Evolutionary conservation across 2,888 invertebrate species (phyloP), one percentile per base, ranked within the genome.

Genomic region (Tetragonisca angustula): DNA sequence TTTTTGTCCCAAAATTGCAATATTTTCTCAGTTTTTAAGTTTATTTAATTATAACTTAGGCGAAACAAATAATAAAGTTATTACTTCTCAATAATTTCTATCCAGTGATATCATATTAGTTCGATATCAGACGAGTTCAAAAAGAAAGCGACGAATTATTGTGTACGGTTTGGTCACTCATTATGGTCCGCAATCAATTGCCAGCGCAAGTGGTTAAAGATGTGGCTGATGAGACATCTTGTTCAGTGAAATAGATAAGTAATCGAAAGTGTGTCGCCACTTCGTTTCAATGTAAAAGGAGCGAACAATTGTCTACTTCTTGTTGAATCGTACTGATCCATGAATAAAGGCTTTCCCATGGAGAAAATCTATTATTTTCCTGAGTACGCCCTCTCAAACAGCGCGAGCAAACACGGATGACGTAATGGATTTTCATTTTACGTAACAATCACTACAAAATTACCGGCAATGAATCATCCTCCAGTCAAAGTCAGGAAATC

Each of bases 281-380:
- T 68, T 68, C 27, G 24, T 81, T 69, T 43, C 54, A 15, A 19
- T 24, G 13, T 32, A 19, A 59, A 49, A 50, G 13, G 43, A 24
- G 24, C 21, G 5, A 15, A 50, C n/a, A 17, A 71, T 81, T 76
- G 50, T 76, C 19, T 61, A 21, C 13, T 54, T 62, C 13, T 67
- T 43, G 21, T 56, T 71, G n/a, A 64, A 32, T 36, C 36, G 70
- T 77, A 24, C 54, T 24, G 52, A 52, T n/a, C 62, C 61, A n/a
- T 54, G 52, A 50, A 59, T 50, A 49, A 19, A 36, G 62, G 32
- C 19, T 32, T 83, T 76, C 76, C 65, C 81, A 73, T 36, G 73
- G 81, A 59, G 78, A 78, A 84, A 84, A 81, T 84, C 82, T 76
- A 59, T 84, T 84, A 84, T 74, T 78, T 78, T 82, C 68, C 50